These are phyloP conservation scores for Trichoplusia ni DNA, from an alignment of 1,140 invertebrate species.

Conservation along the genomic window DNA sequence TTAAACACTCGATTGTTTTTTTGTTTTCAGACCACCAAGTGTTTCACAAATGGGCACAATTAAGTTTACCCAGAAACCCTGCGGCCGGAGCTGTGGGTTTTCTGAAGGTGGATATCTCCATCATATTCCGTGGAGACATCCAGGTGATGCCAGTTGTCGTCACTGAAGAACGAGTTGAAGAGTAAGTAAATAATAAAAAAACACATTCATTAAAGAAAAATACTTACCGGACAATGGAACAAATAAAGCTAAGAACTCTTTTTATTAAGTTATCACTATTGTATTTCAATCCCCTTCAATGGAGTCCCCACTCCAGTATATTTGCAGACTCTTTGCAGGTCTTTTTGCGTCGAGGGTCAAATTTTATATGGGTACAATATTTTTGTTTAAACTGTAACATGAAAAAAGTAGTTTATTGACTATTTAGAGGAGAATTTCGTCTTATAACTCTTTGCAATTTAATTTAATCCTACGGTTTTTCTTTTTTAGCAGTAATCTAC, in stretches of 20 bases:
- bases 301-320: too few species aligned
- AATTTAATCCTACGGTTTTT: neutral
- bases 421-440: too few species aligned
- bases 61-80: conserved; percentile 86
- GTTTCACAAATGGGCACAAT: conserved; percentile 90
- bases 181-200: too few species aligned
- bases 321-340: too few species aligned
- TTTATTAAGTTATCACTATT: too few species aligned
- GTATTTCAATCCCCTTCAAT: neutral
- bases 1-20: neutral
- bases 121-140: conserved; percentile 86
- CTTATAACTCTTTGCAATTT: neutral
- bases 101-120: conserved; percentile 88
- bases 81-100: conserved; percentile 86
- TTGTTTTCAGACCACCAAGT: conserved; percentile 86
- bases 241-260: too few species aligned
- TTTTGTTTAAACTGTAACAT: too few species aligned
- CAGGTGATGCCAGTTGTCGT: conserved; percentile 83
- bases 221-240: too few species aligned
- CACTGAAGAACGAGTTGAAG: conserved; percentile 88
- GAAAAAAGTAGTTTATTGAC: too few species aligned
- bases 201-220: too few species aligned
- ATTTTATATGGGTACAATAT: too few species aligned
- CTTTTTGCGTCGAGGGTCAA: too few species aligned
- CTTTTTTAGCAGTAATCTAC: conserved; percentile 41